phyloP scores from a whole-genome alignment of 2,888 invertebrate species.

The Poecilobothrus nobilitatus region DNA sequence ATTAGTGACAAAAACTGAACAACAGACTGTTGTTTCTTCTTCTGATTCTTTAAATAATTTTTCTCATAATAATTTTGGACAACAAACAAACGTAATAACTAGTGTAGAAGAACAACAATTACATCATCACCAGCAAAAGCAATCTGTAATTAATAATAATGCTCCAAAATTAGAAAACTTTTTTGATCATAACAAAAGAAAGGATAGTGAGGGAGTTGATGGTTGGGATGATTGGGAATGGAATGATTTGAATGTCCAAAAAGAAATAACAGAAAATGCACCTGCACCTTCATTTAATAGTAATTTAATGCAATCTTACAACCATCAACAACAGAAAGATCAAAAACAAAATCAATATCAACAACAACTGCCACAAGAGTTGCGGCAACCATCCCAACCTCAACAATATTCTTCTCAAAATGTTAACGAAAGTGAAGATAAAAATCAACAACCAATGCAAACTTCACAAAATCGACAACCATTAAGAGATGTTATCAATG shows the following conservation, averaged over 20 bases:
- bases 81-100: too few species aligned
- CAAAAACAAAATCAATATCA: constrained; percentile 9
- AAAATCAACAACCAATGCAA: constrained; percentile 5
- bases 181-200: background rate
- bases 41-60: background rate
- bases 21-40: background rate
- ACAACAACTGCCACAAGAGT: background rate
- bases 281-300: background rate
- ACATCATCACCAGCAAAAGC: background rate
- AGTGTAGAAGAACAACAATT: too few species aligned
- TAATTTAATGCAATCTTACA: background rate
- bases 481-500: constrained; percentile 46
- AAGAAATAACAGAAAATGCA: background rate
- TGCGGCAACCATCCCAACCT: constrained; percentile 12
- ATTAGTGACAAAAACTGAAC: background rate
- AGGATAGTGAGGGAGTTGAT: constrained; percentile 14
- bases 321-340: background rate
- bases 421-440: background rate
- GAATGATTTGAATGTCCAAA: background rate
- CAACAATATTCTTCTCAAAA: constrained; percentile 14
- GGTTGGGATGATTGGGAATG: constrained; percentile 20
- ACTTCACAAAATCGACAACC: background rate
- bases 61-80: background rate
- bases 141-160: background rate
- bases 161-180: background rate